phyloP scores from a whole-genome alignment of 1,140 invertebrate species.

The Drosophila nigrodunni region DNA sequence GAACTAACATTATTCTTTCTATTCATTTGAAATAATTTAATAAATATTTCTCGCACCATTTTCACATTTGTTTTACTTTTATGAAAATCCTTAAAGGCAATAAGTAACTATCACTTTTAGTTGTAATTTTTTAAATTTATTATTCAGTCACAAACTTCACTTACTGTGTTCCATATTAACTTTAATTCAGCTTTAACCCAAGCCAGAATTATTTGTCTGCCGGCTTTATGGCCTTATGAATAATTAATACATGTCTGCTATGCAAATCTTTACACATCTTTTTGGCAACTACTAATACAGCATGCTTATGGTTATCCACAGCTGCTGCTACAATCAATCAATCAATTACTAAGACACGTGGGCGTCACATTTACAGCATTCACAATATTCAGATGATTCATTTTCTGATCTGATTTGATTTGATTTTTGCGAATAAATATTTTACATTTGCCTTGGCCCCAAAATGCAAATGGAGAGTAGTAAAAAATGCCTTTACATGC shows the following conservation, averaged over 20 bases:
- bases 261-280: conserved; percentile 16
- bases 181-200: not conserved
- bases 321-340: conserved; percentile 65
- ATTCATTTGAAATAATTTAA: no score
- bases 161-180: no score
- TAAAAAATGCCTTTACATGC: conserved; percentile 7
- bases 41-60: no score
- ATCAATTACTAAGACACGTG: conserved; percentile 67
- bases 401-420: conserved; percentile 53
- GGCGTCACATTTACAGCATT: conserved; percentile 26
- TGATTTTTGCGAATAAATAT: conserved; percentile 57
- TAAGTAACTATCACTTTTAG: no score
- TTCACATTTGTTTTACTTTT: no score
- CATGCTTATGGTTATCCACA: conserved; percentile 24
- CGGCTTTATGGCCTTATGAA: conserved; percentile 23
- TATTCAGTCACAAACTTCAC: no score
- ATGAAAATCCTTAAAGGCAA: no score
- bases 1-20: no score
- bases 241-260: conserved; percentile 26
- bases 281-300: conserved; percentile 2
- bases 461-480: conserved; percentile 55
- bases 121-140: no score
- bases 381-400: conserved; percentile 6
- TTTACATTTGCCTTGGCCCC: conserved; percentile 39
- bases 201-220: not conserved